These are phyloP conservation scores for Apamea epomidion DNA, from an alignment of 2,888 invertebrate species.

Conservation along the genomic window DNA sequence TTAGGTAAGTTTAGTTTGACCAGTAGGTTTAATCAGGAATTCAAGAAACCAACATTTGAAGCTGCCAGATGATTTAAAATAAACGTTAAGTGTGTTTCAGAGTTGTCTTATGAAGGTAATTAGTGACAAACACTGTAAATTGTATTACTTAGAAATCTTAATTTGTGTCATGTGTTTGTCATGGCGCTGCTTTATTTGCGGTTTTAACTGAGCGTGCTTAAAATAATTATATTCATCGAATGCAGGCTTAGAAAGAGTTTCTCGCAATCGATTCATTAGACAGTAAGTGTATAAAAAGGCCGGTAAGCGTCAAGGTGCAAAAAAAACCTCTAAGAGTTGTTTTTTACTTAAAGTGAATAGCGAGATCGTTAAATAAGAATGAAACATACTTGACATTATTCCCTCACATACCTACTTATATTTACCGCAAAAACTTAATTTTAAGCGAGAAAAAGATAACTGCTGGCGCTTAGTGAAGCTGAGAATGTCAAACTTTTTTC, in stretches of 20 bases:
- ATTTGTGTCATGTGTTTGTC: neutral
- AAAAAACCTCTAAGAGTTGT: too few relatives aligned
- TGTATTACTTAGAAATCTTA: neutral
- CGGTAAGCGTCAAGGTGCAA: neutral
- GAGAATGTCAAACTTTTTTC: conserved; percentile 56
- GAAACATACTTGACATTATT: neutral
- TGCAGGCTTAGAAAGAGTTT: neutral
- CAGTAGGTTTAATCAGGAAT: neutral
- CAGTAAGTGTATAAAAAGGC: neutral
- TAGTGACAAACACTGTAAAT: conserved; percentile 10
- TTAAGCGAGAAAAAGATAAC: conserved; percentile 15
- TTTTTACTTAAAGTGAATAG: neutral
- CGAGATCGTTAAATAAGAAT: neutral
- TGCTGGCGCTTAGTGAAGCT: conserved; percentile 32
- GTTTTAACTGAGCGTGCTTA: neutral
- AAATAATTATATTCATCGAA: neutral
- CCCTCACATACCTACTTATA: neutral
- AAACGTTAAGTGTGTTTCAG: neutral
- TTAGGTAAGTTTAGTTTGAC: neutral
- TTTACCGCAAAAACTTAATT: neutral
- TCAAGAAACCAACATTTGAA: neutral
- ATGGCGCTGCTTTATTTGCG: neutral
- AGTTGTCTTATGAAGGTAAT: conserved; percentile 16
- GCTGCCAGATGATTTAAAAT: neutral
- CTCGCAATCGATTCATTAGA: neutral